Base-by-base conservation (phyloP, 1,140 invertebrate species). In the Fopius arisanus region DNA sequence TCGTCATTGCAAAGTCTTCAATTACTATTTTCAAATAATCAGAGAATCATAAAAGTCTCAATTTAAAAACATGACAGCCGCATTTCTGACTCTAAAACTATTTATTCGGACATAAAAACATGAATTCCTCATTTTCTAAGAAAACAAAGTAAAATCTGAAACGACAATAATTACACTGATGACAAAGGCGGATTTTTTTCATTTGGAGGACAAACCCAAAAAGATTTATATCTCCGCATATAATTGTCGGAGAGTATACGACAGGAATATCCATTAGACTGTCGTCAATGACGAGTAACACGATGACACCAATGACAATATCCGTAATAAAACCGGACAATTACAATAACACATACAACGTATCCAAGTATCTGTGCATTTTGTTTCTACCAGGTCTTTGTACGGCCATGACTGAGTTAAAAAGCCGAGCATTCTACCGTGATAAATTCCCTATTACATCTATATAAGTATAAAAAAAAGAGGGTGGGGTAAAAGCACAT, bases 391-490 rank as follows among this genome's bases (percentile, higher is more conserved):
- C 40, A 40, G 66, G 31, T 41, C 40, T 67, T 67, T 54, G 43
- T 81, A 81, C 84, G 85, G 81, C 83, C 84, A 81, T 87, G 86
- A 86, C 81, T 81, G 81, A 84, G 76, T 86, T 83, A 82, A 85
- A 81, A 85, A 81, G 77, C 51, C 66, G 82, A 78, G 80, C 83
- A 84, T 81, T 86, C 83, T 86, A 87, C 77, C 86, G 81, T 86
- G 82, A 83, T 87, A 84, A 86, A 81, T 85, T 84, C 73, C 78
- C 81, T 74, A 81, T 81, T 79, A 67, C 70, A 43, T 3, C 31
- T 67, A 59, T 26, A 28, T 26, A 10, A 41, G 70, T 59, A 67
- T 62, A 72, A 68, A 67, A 28, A 69, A 54, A 40, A 62, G 6
- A 10, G 33, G 19, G 62, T 33, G 72, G 72, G 43, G 67, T 37